phyloP scores from a whole-genome alignment of 1,140 invertebrate genomes.

The Diploscapter pachys region DNA sequence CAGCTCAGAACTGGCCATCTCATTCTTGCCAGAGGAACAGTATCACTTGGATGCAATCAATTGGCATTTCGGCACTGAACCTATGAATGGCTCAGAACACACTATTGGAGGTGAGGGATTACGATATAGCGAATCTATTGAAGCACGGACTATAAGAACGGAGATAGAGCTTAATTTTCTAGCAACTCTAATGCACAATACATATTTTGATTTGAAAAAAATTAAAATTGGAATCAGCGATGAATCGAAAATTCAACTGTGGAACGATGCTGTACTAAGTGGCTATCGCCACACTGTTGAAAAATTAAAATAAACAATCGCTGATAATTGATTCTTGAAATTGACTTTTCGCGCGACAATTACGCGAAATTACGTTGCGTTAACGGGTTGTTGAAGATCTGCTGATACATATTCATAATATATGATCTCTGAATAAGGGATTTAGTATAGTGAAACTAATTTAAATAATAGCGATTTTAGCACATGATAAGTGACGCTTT shows the following conservation, averaged over 20 bases:
- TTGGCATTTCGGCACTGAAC: slow-evolving; percentile 56
- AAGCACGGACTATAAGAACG: background rate
- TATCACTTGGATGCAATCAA: slow-evolving; percentile 53
- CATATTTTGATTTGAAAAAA: background rate
- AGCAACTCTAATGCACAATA: background rate
- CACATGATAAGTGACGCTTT: background rate
- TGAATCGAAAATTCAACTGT: no score
- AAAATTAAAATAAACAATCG: no score
- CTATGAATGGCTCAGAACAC: slow-evolving; percentile 58
- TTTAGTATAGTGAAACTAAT: background rate
- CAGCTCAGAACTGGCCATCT: slow-evolving; percentile 35
- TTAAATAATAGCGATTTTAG: background rate
- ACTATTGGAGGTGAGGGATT: slow-evolving; percentile 43
- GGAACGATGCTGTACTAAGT: no score
- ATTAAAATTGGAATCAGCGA: no score
- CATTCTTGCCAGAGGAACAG: slow-evolving; percentile 54
- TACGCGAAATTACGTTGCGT: no score
- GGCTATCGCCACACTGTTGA: no score
- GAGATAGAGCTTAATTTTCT: background rate
- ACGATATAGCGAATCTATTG: background rate
- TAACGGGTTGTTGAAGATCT: no score
- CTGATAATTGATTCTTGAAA: no score
- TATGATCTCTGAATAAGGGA: no score
- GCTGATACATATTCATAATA: no score
- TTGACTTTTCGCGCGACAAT: no score